Percentiles rank a stretch among this genome's conserved stretches.
phyloP scores from a whole-genome alignment of 2,113 vertebrate genomes.

The Malurus alboscapulatus region DNA sequence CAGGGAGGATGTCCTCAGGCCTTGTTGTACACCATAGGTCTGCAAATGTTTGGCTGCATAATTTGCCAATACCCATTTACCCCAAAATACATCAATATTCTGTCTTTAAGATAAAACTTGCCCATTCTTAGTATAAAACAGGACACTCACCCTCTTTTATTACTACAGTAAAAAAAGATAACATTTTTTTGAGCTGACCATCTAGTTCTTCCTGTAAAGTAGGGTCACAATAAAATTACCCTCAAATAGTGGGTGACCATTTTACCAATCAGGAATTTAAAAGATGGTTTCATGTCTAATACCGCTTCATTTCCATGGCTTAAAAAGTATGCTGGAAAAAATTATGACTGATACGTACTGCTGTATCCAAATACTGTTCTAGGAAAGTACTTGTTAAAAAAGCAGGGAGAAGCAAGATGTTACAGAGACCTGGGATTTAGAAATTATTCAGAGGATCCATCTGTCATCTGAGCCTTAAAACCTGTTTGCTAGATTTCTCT shows the following conservation, averaged over 20 bases:
- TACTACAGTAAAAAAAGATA: not conserved
- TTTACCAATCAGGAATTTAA: not conserved
- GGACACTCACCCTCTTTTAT: not conserved
- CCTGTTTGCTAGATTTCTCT: not conserved
- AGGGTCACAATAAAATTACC: not conserved
- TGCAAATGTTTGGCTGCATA: not conserved
- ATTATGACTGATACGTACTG: not conserved
- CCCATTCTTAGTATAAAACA: not conserved
- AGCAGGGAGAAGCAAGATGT: not conserved
- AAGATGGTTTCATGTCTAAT: not conserved
- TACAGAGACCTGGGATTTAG: not conserved
- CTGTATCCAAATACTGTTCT: constrained; percentile 3
- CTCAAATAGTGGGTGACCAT: not conserved
- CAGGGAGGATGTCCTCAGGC: not conserved
- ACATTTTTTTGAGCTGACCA: not conserved
- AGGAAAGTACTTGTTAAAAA: not conserved
- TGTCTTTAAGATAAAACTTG: not conserved
- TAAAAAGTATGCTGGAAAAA: not conserved
- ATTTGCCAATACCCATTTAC: not conserved
- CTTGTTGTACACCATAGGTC: not conserved
- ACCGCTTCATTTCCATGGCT: not conserved
- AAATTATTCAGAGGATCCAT: not conserved
- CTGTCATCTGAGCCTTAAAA: not conserved
- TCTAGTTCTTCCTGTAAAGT: not conserved
- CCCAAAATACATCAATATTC: not conserved